phyloP scores from a whole-genome alignment of 2,113 vertebrate species.

The Lipophrys pholis region DNA sequence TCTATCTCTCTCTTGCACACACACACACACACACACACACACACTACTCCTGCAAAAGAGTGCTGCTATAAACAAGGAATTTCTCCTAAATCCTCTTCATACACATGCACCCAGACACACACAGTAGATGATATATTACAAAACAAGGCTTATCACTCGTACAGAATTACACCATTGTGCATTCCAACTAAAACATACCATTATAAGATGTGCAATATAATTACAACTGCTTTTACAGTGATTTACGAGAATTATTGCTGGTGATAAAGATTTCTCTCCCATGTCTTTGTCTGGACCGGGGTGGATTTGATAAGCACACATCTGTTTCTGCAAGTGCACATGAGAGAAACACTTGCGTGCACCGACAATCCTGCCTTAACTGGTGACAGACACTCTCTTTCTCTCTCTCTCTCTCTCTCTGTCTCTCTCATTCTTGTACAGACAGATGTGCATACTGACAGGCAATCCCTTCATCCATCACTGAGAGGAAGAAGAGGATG shows the following conservation, averaged over 20 bases:
- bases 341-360: slow-evolving; percentile 50
- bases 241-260: slow-evolving; percentile 45
- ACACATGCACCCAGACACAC: slow-evolving; percentile 39
- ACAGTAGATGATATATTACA: slow-evolving; percentile 40
- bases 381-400: slow-evolving; percentile 44
- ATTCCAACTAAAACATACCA: slow-evolving; percentile 54
- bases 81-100: slow-evolving; percentile 53
- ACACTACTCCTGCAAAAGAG: slow-evolving; percentile 53
- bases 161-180: slow-evolving; percentile 43
- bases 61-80: slow-evolving; percentile 64
- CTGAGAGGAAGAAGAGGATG: background rate
- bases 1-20: slow-evolving; percentile 18
- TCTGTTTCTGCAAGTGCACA: slow-evolving; percentile 64
- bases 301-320: slow-evolving; percentile 51
- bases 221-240: slow-evolving; percentile 27
- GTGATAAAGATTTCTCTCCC: slow-evolving; percentile 23
- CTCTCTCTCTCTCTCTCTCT: slow-evolving; percentile 16
- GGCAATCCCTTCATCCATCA: slow-evolving; percentile 65
- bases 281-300: slow-evolving; percentile 29
- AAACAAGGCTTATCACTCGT: slow-evolving; percentile 51
- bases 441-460: slow-evolving; percentile 68
- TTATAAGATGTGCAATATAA: slow-evolving; percentile 45
- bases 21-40: background rate
- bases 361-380: slow-evolving; percentile 47
- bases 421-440: slow-evolving; percentile 43